phyloP scores from a whole-genome alignment of 2,797 vertebrate genomes.

The Paratrypauchen microcephalus region DNA sequence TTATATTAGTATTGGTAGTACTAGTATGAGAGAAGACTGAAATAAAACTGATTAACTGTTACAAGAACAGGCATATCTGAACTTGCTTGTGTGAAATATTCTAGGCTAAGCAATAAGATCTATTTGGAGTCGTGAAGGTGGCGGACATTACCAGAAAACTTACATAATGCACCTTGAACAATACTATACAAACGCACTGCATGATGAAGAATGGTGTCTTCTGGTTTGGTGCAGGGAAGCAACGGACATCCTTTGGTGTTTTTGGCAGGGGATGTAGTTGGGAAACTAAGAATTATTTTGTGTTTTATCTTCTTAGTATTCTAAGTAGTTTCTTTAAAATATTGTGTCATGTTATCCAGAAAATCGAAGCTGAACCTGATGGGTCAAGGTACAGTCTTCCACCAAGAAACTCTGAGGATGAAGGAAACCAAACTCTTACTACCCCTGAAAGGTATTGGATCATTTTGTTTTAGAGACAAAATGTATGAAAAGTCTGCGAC shows the following conservation, averaged over 20 bases:
- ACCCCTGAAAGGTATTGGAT: conserved; percentile 67
- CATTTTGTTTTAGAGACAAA: not conserved
- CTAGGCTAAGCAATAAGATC: not conserved
- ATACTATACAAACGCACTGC: not conserved
- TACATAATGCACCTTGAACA: not conserved
- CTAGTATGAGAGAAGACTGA: no score
- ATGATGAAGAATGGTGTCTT: not conserved
- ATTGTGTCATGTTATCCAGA: conserved; percentile 17
- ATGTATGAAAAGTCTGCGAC: not conserved
- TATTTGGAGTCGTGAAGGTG: not conserved
- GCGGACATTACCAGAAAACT: not conserved
- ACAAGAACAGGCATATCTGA: no score
- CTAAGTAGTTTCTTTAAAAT: not conserved
- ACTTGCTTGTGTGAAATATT: not conserved
- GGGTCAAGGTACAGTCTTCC: conserved; percentile 65
- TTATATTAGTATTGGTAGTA: no score
- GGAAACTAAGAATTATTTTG: not conserved
- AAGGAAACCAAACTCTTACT: conserved; percentile 40
- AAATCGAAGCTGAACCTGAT: conserved; percentile 50
- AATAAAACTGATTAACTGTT: no score
- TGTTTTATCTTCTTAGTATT: not conserved
- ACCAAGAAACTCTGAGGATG: conserved; percentile 60
- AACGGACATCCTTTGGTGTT: conserved; percentile 28
- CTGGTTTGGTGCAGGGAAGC: conserved; percentile 42
- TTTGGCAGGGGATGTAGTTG: conserved; percentile 11